Evolutionary conservation across 2,888 invertebrate species (phyloP).

Genomic region (Ryuthela nishihirai): DNA sequence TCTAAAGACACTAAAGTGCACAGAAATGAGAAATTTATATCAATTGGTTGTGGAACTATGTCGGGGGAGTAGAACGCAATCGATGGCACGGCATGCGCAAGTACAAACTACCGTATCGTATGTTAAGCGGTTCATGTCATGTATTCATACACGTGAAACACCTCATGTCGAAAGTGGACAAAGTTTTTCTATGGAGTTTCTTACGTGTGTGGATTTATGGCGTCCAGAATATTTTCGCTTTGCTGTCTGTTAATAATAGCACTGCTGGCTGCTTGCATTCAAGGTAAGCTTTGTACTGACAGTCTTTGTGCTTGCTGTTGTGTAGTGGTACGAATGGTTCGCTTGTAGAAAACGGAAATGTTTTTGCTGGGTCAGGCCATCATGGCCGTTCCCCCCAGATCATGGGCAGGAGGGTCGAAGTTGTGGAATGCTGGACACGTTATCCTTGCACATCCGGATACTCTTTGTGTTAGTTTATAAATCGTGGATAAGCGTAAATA

Average conservation of each 20-base stretch:
- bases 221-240: constrained; percentile 71
- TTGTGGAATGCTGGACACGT: too few species aligned
- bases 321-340: constrained; percentile 15
- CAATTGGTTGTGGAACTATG: constrained; percentile 1
- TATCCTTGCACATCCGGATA: too few species aligned
- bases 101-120: constrained; percentile 25
- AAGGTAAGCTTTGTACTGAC: constrained; percentile 36
- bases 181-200: constrained; percentile 48
- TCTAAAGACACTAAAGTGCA: too few species aligned
- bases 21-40: background rate
- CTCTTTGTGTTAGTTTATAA: too few species aligned
- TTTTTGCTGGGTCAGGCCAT: constrained; percentile 37
- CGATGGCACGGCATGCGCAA: constrained; percentile 22
- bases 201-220: constrained; percentile 73
- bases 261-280: constrained; percentile 45
- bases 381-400: constrained; percentile 34
- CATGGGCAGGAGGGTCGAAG: too few species aligned
- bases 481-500: too few species aligned
- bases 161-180: constrained; percentile 33
- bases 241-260: constrained; percentile 61
- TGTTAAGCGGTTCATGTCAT: constrained; percentile 28
- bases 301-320: constrained; percentile 2
- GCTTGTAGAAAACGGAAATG: constrained; percentile 26
- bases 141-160: constrained; percentile 27
- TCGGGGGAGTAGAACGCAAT: constrained; percentile 4